Evolutionary conservation across 2,888 invertebrate species (phyloP), one percentile per base, ranked within the genome.

Genomic region (Junonia oenone): DNA sequence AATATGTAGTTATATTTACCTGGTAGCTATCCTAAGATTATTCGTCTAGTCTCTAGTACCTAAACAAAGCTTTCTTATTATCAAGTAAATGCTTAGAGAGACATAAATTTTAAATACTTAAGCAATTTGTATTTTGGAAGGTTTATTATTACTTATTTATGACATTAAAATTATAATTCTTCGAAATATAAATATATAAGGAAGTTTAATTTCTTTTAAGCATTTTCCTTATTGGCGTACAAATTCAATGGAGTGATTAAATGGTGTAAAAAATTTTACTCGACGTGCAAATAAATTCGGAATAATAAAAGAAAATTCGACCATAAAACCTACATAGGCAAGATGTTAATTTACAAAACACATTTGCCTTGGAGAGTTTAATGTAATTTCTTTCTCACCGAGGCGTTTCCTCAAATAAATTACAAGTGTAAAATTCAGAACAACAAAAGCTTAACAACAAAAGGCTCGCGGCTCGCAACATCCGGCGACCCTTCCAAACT

Each of bases 371-470:
- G 72, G 79, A 81, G 87, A 83, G 84, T 85, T 85, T 78, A 83
- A 83, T 81, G 81, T 83, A 87, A 88, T 88, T 88, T 87, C 82
- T 88, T 89, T 89, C 81, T 83, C 84, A 81, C 84, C 81, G 78
- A 84, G 84, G 85, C 83, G 78, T 85, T 88, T 88, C 88, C 88
- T 87, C 87, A 86, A 89, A 90, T 89, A 89, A 90, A 90, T 90
- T 88, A 90, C 89, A 87, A 89, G 89, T 90, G 90, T 89, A 89
- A 89, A 90, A 90, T 89, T 88, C 86, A 84, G 83, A 89, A 86
- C 87, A 90, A 90, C 87, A 89, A 89, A 86, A 88, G 87, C 78
- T 77, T 75, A 83, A 82, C 85, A 89, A 89, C 87, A 90, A 90
- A 89, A 90, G 89, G 83, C 86, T 83, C 82, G 86, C 81, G 84